These are phyloP conservation scores for Orthonyx spaldingii DNA, from an alignment of 2,113 vertebrate genomes.

Conservation along the genomic window DNA sequence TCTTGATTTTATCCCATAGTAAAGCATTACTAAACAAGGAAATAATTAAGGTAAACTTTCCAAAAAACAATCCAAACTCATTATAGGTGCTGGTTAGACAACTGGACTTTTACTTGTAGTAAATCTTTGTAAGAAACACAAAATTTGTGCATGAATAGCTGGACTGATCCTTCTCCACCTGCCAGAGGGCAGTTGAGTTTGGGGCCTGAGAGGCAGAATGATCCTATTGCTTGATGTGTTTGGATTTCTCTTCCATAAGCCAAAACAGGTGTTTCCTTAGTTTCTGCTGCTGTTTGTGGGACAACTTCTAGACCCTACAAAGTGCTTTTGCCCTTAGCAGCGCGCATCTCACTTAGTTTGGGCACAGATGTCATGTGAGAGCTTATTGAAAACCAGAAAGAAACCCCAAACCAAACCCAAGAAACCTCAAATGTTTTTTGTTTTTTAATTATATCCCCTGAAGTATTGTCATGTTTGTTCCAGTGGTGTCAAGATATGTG, in stretches of 20 bases:
- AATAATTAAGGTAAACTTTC: neutral
- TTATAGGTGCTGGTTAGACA: neutral
- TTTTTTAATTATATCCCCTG: neutral
- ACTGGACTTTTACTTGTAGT: neutral
- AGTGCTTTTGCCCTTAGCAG: neutral
- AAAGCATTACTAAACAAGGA: neutral
- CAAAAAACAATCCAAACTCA: neutral
- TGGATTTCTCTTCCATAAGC: neutral
- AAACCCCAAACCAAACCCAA: neutral
- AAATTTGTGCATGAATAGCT: neutral
- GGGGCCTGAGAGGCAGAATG: neutral
- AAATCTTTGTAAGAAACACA: neutral
- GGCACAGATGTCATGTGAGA: neutral
- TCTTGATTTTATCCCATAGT: neutral
- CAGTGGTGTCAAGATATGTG: neutral
- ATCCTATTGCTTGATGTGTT: neutral
- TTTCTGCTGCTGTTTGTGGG: neutral
- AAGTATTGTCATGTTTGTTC: neutral
- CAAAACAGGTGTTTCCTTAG: neutral
- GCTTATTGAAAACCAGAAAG: neutral
- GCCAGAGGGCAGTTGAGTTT: neutral
- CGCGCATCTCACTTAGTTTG: rapidly evolving
- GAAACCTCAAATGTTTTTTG: neutral
- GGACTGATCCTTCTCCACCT: neutral
- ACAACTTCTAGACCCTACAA: neutral